Evolutionary conservation across 2,888 invertebrate genomes (phyloP), one percentile per base, ranked within the genome.

Genomic region (Eugnorisma glareosa): DNA sequence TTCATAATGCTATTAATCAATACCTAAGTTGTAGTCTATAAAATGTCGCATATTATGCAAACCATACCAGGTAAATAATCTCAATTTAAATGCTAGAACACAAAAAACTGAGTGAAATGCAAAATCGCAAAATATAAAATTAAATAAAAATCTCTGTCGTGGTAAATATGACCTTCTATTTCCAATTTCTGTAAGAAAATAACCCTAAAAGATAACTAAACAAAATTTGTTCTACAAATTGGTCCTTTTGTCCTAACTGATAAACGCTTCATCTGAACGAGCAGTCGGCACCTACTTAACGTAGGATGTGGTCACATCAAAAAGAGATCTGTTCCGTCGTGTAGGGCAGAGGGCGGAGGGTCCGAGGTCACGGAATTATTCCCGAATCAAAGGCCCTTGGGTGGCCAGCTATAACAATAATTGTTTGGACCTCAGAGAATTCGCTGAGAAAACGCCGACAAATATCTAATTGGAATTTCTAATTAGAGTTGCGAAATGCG

Each of bases 401-500:
- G 90, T 93, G 94, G 93, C 92, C 94, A 89, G 91, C 93, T 93
- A 94, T 94, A 96, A 95, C 95, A 95, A 96, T 95, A 92, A 94
- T 95, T 95, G 93, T 93, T 94, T 91, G 93, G 93, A 93, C 94
- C 93, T 93, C 91, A 90, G 91, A 92, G 93, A 93, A 94, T 95
- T 92, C 91, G 88, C 82, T 78, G 86, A 93, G 93, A 93, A 91
- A 92, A 91, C 90, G 90, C 90, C 91, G 91, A 92, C 91, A 94
- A 95, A 96, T 94, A 95, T 95, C 95, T 95, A 95, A 96, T 95
- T 96, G 96, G 96, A 96, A 96, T 96, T 95, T 95, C 92, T 95
- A 95, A 96, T 96, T 95, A 95, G 94, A 94, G 91, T 92, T 91
- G 90, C 89, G 89, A 92, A 90, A 89, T 90, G 86, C 86, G 84